phyloP scores from a whole-genome alignment of 2,113 vertebrate species.

The Psilopogon haemacephalus region DNA sequence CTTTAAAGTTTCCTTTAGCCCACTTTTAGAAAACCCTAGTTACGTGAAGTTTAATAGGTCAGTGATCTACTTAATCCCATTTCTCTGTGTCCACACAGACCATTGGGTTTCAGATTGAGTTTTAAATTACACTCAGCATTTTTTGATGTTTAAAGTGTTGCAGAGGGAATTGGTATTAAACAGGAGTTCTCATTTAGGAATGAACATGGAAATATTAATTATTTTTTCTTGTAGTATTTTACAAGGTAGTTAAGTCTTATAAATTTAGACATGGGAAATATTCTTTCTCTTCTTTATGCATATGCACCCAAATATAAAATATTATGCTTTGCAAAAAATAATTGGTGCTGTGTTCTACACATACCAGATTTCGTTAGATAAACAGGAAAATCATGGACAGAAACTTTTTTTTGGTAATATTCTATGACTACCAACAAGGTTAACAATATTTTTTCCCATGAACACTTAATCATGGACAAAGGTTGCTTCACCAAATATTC shows the following conservation, averaged over 20 bases:
- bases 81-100: neutral
- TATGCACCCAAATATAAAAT: neutral
- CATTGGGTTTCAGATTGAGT: neutral
- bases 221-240: neutral
- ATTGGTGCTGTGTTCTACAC: neutral
- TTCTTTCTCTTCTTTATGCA: neutral
- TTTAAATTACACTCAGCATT: neutral
- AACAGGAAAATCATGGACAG: neutral
- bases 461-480: neutral
- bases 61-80: neutral
- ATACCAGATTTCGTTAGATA: neutral
- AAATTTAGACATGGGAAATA: neutral
- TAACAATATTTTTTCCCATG: neutral
- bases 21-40: neutral
- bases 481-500: neutral
- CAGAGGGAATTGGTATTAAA: neutral
- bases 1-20: neutral
- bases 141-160: neutral
- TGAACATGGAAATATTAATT: neutral
- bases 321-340: neutral
- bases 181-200: neutral
- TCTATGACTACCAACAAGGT: neutral
- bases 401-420: neutral
- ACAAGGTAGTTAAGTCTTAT: neutral
- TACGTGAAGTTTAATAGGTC: neutral